These are phyloP conservation scores for Balearica regulorum DNA, from an alignment of 2,797 vertebrate species.

Conservation along the genomic window DNA sequence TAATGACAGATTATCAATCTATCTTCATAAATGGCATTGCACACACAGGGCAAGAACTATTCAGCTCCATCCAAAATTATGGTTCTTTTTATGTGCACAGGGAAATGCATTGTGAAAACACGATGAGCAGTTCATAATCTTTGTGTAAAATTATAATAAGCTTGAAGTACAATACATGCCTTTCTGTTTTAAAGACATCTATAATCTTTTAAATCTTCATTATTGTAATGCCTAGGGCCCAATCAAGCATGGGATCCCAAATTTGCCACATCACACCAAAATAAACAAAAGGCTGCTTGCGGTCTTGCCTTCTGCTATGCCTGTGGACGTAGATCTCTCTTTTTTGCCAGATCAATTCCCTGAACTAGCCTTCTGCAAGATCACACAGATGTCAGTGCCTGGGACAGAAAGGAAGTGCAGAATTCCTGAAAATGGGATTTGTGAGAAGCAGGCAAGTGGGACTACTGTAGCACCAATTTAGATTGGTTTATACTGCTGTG, in stretches of 20 bases:
- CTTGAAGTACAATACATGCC: neutral
- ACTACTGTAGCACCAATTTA: neutral
- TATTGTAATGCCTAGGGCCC: neutral
- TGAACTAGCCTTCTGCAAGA: neutral
- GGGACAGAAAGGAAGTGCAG: neutral
- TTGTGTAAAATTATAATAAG: neutral
- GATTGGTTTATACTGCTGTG: neutral
- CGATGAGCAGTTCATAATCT: neutral
- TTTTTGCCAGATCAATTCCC: neutral
- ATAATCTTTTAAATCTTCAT: neutral
- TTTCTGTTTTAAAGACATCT: neutral
- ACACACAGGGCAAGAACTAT: neutral
- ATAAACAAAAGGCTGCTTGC: neutral
- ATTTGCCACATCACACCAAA: neutral
- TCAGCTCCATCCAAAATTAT: neutral
- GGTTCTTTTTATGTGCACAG: neutral
- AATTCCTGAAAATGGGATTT: neutral
- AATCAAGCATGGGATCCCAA: neutral
- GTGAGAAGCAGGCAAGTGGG: neutral
- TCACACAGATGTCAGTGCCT: neutral
- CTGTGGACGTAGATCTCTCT: neutral
- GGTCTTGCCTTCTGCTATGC: neutral
- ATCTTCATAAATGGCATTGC: neutral
- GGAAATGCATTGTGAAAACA: neutral
- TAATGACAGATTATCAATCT: neutral